Conservation (phyloP, 2,113 vertebrate genomes). For the Coptodon rendalli region DNA sequence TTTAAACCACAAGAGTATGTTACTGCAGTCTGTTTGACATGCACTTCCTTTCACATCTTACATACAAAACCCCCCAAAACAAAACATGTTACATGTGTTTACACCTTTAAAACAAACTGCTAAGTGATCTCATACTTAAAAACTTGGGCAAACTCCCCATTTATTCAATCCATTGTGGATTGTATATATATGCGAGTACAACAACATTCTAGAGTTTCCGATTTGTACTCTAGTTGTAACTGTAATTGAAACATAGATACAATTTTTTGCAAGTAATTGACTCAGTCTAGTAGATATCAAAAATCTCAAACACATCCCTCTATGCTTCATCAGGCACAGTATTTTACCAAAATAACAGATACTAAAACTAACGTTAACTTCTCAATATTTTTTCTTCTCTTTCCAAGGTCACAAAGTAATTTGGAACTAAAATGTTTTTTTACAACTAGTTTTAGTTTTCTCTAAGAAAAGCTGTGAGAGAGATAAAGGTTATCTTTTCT, state of each 20-base stretch:
- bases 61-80: neutral
- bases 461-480: neutral
- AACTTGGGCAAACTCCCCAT: neutral
- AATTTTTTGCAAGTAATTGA: neutral
- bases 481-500: neutral
- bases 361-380: rapidly evolving
- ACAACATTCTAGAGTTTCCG: neutral
- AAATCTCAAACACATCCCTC: neutral
- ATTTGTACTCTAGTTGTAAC: neutral
- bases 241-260: neutral
- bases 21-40: neutral
- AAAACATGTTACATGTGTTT: neutral
- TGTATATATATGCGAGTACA: neutral
- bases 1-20: neutral
- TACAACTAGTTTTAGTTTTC: neutral
- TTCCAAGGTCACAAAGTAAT: neutral
- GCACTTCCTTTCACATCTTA: neutral
- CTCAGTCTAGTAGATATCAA: neutral
- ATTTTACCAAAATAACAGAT: neutral
- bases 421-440: neutral
- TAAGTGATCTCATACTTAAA: neutral
- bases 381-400: neutral
- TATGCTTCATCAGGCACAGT: neutral
- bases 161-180: neutral
- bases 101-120: neutral